Percentiles rank a stretch among this genome's conserved stretches.
Evolutionary conservation across 2,113 vertebrate species (phyloP).

Genomic region (Elephantulus edwardii): DNA sequence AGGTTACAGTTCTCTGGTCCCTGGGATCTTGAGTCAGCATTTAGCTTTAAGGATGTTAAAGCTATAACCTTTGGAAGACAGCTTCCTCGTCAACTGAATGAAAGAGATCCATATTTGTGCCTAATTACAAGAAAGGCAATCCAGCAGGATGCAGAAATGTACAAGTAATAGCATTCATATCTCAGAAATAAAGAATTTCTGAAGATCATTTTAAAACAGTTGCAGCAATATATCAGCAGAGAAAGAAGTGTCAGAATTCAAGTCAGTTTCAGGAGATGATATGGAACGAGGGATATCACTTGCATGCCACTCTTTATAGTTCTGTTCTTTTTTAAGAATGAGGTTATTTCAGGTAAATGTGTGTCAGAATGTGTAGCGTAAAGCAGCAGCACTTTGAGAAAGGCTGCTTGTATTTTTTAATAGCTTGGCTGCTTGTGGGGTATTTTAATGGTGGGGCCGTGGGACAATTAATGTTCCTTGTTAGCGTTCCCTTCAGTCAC

Average conservation of each 20-base stretch:
- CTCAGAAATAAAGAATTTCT: no score
- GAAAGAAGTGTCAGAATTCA: no score
- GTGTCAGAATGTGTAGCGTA: background rate
- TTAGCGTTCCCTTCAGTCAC: slow-evolving; percentile 10
- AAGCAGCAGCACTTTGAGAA: background rate
- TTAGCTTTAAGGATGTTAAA: slow-evolving; percentile 45
- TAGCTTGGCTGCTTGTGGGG: slow-evolving; percentile 12
- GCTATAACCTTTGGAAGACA: background rate
- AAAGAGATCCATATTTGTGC: no score
- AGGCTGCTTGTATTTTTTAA: slow-evolving; percentile 26
- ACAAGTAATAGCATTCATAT: no score
- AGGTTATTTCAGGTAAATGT: slow-evolving; percentile 45
- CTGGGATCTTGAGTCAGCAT: slow-evolving; percentile 20
- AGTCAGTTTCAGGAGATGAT: no score
- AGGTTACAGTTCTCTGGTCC: background rate
- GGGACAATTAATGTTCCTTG: background rate
- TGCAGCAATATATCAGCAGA: no score
- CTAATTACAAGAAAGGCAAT: no score
- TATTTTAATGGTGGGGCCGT: background rate
- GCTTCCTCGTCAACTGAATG: no score
- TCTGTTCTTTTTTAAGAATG: slow-evolving; percentile 19
- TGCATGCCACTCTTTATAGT: background rate
- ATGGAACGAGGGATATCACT: no score
- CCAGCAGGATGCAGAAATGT: no score
- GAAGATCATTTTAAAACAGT: no score